Conservation (phyloP, 92 coral and sea anemone genomes). For the Epizoanthus fatuus region DNA sequence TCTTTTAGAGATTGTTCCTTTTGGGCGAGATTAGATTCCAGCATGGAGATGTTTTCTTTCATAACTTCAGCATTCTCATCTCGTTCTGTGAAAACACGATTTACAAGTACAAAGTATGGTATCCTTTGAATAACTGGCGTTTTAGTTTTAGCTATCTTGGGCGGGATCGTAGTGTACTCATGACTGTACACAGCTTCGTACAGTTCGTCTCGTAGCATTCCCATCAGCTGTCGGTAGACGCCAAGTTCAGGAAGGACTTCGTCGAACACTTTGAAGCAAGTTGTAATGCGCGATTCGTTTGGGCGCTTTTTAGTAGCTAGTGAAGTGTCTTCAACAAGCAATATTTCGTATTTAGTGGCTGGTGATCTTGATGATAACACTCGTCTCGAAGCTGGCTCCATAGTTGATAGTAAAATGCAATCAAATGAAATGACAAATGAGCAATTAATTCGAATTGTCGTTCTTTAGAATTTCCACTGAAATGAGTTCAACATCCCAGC, state of each 20-base stretch:
- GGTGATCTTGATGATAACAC: constrained; percentile 91
- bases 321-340: constrained; percentile 86
- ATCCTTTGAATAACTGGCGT: constrained; percentile 85
- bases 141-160: constrained; percentile 68
- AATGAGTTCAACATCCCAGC: too few species aligned
- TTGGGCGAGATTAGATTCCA: constrained; percentile 59
- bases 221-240: constrained; percentile 87
- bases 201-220: constrained; percentile 89
- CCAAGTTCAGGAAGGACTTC: constrained; percentile 90
- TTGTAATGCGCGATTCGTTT: constrained; percentile 78
- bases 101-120: constrained; percentile 91
- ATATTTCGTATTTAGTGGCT: constrained; percentile 93
- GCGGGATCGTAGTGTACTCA: constrained; percentile 88
- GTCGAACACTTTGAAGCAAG: constrained; percentile 93
- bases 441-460: too few species aligned
- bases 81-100: constrained; percentile 85
- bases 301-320: constrained; percentile 72
- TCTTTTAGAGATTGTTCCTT: constrained; percentile 62
- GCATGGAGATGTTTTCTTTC: constrained; percentile 66
- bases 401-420: background rate
- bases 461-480: background rate
- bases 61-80: constrained; percentile 83
- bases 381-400: constrained; percentile 72
- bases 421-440: too few species aligned
- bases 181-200: constrained; percentile 95